Base-by-base conservation (phyloP, 2,888 invertebrate genomes). In the Melanophora roralis region DNA sequence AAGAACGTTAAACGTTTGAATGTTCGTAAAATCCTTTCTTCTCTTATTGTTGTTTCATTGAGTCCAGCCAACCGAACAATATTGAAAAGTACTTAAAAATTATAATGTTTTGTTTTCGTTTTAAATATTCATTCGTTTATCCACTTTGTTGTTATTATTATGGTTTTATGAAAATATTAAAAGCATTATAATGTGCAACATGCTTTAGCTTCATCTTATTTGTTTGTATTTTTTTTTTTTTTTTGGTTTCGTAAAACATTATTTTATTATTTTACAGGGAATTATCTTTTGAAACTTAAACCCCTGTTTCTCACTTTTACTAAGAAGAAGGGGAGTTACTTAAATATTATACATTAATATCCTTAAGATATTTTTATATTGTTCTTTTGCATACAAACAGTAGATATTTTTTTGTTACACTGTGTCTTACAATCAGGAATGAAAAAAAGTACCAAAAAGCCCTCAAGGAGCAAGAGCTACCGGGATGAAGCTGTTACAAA, bases 321-420 rank as follows among this genome's bases (percentile, higher is more conserved):
- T 16, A 6, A 47, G 47, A 27, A 34, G 53, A 47, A 23, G 45
- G 47, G 38, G 45, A 38, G 11, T 21, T 57, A 84, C 82, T 43
- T 49, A 68, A 83, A 87, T 86, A 86, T 85, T 85, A 85, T 49
- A 55, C 55, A 68, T 85, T 27, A 87, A 87, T 87, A 87, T 87
- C 87, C 87, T 87, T 87, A 86, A 87, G 87, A 87, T 87, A 87
- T 86, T 86, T 86, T 85, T 83, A 85, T 82, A 64, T 78, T 79
- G 65, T 68, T 81, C 75, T 67, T 79, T 72, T 76, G 75, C 75
- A 80, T 72, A 85, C 84, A 85, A 85, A 86, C 85, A 86, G 84
- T 19, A 55, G 34, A 53, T n/a, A n/a, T n/a, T n/a, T 9, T 85
- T 86, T 86, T 27, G 57, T 81, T 74, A 38, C 36, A 57, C 69